Evolutionary conservation across 2,113 vertebrate species (phyloP), one percentile per base, ranked within the genome.

Genomic region (Prinia subflava): DNA sequence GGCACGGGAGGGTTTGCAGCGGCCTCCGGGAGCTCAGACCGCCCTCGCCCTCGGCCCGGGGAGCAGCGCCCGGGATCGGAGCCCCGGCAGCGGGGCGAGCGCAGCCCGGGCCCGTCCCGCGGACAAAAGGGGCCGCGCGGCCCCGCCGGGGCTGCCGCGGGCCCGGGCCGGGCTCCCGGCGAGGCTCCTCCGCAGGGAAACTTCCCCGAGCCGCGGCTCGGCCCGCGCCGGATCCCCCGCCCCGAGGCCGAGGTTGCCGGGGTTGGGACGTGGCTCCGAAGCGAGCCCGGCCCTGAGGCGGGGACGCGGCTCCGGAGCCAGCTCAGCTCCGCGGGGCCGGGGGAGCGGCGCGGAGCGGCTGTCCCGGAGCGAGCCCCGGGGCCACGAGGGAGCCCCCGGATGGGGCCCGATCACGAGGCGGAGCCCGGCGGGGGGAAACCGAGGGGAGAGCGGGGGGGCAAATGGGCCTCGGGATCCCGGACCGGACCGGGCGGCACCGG

Each of bases 291-390:
- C 27, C 44, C 82, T 3, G 31, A 35, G 50, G 19, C 4, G 3
- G 22, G 57, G 16, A 75, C 21, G 28, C 27, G 60, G 68, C 49
- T 52, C 69, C 22, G 3, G 22, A 59, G 30, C 14, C 8, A 5
- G 12, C 68, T 39, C 73, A 27, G 69, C 35, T 41, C 55, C 1
- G 33, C 0, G 33, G n/a, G n/a, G n/a, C n/a, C 41, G 41, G 10
- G 41, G 62, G 12, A 31, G 22, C 15, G 7, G 25, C 5, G 3
- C 0, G 12, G 9, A 16, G 3, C 9, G 14, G 27, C 35, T 19
- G n/a, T 11, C 50, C 42, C 33, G 10, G 50, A 44, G 10, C 11
- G 23, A 63, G 15, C 67, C 50, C 59, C 39, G 5, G 23, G 13
- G 28, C 47, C 9, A 7, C 41, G 41, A 31, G 6, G 13, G 22